Base-by-base conservation (phyloP, 2,797 vertebrate species). In the Sebastes aleutianus region DNA sequence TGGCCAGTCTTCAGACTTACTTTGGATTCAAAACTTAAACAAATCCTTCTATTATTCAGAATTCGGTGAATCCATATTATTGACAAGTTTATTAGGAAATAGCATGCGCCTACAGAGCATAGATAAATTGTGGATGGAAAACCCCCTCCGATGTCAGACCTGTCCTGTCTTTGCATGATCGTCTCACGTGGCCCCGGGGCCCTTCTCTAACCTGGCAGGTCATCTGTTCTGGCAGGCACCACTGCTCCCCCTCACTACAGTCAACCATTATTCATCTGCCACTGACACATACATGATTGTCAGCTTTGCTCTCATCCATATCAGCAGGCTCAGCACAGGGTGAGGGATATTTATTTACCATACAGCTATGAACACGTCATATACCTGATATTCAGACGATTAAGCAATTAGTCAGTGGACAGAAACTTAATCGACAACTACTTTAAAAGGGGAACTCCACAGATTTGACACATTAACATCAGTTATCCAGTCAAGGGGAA, bases 221-320 rank as follows among this genome's bases (percentile, higher is more conserved):
- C 89, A 83, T 89, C 74, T 87, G 87, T 90, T 90, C 80, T 86
- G 82, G 87, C 88, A 93, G 90, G 86, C 72, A 88, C 59, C 74
- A 29, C 65, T 58, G 5, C 70, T 78, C 72, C 74, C 47, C 24
- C 78, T 78, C 53, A 74, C 78, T 77, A 80, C 22, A 88, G 80
- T 88, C 85, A 84, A 79, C 83, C 68, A 79, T 86, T 77, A 81
- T 53, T 88, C 87, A 90, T 85, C 82, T 83, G 76, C 64, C 69
- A 22, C 76, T 61, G 80, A 85, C 73, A 75, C 29, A 56, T 85
- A 22, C 20, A 12, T 31, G 82, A 70, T 1, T 80, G 84, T 82
- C 84, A 87, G 83, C n/a, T 73, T 70, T 75, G 68, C 74, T 70
- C 74, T 84, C 74, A 50, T 78, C 79, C 62, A 12, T 24, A 71